Conservation (phyloP, 2,888 invertebrate species). For the Sarcophaga subvicina region DNA sequence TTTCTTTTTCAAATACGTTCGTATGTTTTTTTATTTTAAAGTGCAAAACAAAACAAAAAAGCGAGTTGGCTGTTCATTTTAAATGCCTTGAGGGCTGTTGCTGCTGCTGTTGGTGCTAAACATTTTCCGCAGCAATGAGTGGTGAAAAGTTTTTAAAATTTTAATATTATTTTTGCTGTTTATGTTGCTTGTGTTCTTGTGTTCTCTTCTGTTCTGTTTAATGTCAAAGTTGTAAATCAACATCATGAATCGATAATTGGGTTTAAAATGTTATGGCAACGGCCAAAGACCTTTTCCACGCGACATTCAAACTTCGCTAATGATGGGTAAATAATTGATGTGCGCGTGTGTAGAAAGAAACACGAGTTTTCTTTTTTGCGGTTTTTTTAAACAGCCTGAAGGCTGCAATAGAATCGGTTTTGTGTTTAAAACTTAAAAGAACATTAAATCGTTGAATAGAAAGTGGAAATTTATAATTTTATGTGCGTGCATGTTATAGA, state of each 20-base stretch:
- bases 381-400: no score
- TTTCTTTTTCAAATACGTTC: not conserved
- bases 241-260: conserved; percentile 15
- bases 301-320: not conserved
- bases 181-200: not conserved
- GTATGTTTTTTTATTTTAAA: not conserved
- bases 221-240: conserved; percentile 22
- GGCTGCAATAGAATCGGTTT: no score
- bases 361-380: no score
- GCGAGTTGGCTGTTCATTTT: not conserved
- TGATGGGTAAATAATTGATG: not conserved
- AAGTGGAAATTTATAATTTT: no score
- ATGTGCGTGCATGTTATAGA: no score
- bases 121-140: not conserved
- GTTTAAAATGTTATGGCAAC: conserved; percentile 3
- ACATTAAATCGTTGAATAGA: no score
- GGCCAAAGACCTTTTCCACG: not conserved
- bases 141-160: not conserved
- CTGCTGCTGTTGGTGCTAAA: not conserved
- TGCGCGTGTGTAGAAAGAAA: not conserved
- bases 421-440: no score
- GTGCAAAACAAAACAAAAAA: not conserved
- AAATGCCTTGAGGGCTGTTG: not conserved
- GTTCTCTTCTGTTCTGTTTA: not conserved
- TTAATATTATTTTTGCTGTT: not conserved